Base-by-base conservation (phyloP, 2,797 vertebrate species). In the Pelobates cultripes region DNA sequence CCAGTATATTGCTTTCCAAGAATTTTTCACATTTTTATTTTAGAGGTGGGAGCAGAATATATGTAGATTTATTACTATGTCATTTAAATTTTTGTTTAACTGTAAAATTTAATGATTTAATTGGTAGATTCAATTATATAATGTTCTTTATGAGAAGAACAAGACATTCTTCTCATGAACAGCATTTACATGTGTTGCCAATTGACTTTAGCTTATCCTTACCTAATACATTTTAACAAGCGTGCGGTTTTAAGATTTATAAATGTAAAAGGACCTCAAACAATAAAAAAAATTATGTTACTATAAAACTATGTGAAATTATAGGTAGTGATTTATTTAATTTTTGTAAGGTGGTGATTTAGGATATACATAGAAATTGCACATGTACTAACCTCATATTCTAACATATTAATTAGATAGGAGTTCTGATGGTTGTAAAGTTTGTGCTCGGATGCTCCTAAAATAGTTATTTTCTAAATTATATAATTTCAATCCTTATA, bases 291-390 rank as follows among this genome's bases (percentile, higher is more conserved):
- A 67, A 3, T 15, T 2, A 66, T 66, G 2, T 4, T 57, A 12
- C 66, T 41, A 53, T 81, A 81, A 75, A 81, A 70, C 64, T 13
- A n/a, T 13, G 14, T n/a, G 41, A 81, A 81, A 75, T 75, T 75
- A 75, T 63, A 63, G 79, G 73, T 75, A 80, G 42, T 42, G 9
- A 17, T 64, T 40, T 28, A 9, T 43, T 67, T 70, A 43, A 40
- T 43, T n/a, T n/a, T n/a, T n/a, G n/a, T n/a, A n/a, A n/a, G 47
- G 45, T 73, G n/a, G 47, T 13, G 43, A 73, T 73, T 60, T 8
- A 44, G 9, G 13, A 17, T 40, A 28, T 68, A 6, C 45, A n/a
- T 9, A n/a, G 61, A 68, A 55, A 12, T 55, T 44, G 51, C 78
- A 69, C 41, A 12, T 64, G 61, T 64, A 7, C 10, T 6, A 5